Percentiles rank a stretch among this genome's conserved stretches.
Evolutionary conservation across 2,888 invertebrate species (phyloP).

Genomic region (Heteromurus nitidus): DNA sequence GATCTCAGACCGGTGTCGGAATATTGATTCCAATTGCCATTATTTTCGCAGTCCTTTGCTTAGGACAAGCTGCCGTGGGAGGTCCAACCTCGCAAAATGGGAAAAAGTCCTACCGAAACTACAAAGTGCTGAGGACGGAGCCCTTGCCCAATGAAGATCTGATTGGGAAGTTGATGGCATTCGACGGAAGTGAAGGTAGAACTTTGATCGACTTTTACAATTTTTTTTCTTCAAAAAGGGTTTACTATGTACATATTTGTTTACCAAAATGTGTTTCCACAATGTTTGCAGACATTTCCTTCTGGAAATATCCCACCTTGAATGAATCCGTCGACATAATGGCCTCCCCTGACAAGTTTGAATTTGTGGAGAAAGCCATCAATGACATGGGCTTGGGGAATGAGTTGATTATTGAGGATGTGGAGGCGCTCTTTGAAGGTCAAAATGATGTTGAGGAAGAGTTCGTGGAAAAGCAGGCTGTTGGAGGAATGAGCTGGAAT

Average conservation of each 20-base stretch:
- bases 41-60: not conserved
- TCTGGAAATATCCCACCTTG: constrained; percentile 72
- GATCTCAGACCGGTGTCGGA: not conserved
- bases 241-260: no score
- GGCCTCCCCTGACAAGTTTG: constrained; percentile 66
- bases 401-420: constrained; percentile 74
- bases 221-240: no score
- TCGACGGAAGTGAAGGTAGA: constrained; percentile 68
- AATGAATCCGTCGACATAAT: constrained; percentile 71
- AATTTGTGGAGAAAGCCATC: constrained; percentile 61
- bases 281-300: constrained; percentile 68
- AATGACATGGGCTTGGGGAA: constrained; percentile 65
- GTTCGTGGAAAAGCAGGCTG: constrained; percentile 60
- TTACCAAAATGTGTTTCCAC: no score
- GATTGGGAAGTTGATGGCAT: constrained; percentile 60
- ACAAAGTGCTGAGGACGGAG: constrained; percentile 69
- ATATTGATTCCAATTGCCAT: not conserved
- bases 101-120: constrained; percentile 68
- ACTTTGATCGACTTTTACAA: no score
- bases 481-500: constrained; percentile 70
- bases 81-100: not conserved
- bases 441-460: constrained; percentile 55
- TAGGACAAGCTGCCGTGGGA: not conserved
- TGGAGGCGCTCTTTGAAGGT: constrained; percentile 73
- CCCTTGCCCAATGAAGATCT: constrained; percentile 45